These are phyloP conservation scores for Cataglyphis rosenhaueri DNA, from an alignment of 2,888 invertebrate species.

Conservation along the genomic window DNA sequence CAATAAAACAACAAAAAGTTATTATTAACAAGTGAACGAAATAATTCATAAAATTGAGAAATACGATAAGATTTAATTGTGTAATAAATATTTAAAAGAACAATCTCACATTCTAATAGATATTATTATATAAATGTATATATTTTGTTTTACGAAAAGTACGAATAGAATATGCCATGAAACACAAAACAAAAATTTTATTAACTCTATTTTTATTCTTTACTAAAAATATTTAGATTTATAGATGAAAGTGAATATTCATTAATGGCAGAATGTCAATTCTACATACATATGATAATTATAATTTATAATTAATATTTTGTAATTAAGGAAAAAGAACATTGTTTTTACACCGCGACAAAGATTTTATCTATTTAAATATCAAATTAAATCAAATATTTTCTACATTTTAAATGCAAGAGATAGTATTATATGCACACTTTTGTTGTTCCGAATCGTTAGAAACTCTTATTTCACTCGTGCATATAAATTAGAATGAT, in stretches of 20 bases:
- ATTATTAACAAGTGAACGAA: constrained; percentile 6
- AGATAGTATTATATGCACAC: constrained; percentile 6
- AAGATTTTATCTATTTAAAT: background rate
- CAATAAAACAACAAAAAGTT: background rate
- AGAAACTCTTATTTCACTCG: background rate
- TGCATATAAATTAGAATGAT: background rate
- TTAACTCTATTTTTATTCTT: constrained; percentile 12
- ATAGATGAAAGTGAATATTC: background rate
- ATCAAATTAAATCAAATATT: background rate
- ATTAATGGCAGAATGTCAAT: background rate
- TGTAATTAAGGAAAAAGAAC: background rate
- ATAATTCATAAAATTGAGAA: constrained; percentile 35
- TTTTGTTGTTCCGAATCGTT: background rate
- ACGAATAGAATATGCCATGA: background rate
- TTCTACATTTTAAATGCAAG: background rate
- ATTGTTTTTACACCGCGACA: background rate
- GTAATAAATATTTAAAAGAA: constrained; percentile 59
- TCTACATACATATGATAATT: background rate
- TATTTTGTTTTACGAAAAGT: background rate
- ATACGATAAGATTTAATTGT: constrained; percentile 49
- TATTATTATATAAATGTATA: background rate
- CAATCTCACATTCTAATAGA: constrained; percentile 34
- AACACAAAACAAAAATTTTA: background rate
- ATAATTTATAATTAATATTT: background rate
- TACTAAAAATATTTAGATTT: background rate